Percentiles rank a stretch among this genome's conserved stretches.
Conservation (phyloP, 2,888 invertebrate genomes). For the Embidobia sp. region DNA sequence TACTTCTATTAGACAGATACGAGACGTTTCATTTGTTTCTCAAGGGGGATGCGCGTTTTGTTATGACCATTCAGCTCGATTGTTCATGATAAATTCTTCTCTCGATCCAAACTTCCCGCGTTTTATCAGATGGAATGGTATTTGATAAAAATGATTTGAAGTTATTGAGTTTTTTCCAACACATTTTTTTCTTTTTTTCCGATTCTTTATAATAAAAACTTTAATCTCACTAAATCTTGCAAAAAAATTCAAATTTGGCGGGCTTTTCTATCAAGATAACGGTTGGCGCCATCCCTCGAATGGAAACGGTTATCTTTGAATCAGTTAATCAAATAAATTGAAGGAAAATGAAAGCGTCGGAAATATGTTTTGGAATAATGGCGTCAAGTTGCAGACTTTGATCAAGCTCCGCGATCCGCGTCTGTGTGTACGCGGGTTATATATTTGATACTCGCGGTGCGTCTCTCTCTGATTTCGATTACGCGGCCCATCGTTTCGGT, state of each 20-base stretch:
- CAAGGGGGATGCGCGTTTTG: constrained; percentile 26
- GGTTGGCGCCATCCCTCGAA: constrained; percentile 11
- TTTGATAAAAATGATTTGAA: too few species aligned
- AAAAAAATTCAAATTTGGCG: too few species aligned
- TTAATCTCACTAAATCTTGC: too few species aligned
- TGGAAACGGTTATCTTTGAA: constrained; percentile 31
- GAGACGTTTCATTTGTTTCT: constrained; percentile 37
- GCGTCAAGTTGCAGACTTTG: constrained; percentile 42
- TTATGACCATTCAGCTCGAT: constrained; percentile 36
- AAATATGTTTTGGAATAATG: constrained; percentile 45
- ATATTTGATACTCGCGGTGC: constrained; percentile 38
- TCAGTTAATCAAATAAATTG: constrained; percentile 54
- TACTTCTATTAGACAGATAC: constrained; percentile 57
- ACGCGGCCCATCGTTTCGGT: constrained; percentile 56
- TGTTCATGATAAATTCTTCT: constrained; percentile 26
- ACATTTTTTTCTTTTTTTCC: too few species aligned
- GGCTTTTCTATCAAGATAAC: constrained; percentile 33
- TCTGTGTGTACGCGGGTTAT: constrained; percentile 24
- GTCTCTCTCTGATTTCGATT: constrained; percentile 61
- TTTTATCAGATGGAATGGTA: too few species aligned
- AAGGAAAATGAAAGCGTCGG: constrained; percentile 40
- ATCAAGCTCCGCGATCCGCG: constrained; percentile 39
- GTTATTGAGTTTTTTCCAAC: too few species aligned
- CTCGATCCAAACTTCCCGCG: constrained; percentile 3
- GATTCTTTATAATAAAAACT: too few species aligned